These are phyloP conservation scores for Formicarius rufipectus DNA, from an alignment of 2,113 vertebrate species.

Conservation along the genomic window DNA sequence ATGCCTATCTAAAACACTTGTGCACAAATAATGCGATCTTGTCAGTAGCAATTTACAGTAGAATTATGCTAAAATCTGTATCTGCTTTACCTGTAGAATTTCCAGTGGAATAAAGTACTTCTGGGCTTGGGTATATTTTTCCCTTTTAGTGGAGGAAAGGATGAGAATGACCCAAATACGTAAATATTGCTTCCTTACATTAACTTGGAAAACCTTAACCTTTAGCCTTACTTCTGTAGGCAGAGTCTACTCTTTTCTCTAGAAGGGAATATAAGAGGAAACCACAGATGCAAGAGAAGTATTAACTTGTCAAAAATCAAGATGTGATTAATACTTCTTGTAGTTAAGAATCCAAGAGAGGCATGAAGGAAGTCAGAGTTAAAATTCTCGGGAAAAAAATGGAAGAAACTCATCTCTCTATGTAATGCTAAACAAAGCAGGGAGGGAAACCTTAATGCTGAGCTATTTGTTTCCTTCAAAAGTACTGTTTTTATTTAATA, in stretches of 20 bases:
- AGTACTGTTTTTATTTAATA: neutral
- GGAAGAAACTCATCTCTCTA: fast-evolving
- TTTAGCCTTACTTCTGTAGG: neutral
- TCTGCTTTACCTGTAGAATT: neutral
- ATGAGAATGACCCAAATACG: neutral
- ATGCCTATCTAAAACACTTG: neutral
- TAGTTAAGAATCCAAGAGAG: neutral
- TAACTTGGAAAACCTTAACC: neutral
- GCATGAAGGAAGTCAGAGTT: neutral
- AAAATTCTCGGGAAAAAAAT: neutral
- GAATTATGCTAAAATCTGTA: neutral
- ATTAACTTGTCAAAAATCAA: neutral
- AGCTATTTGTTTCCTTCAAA: neutral
- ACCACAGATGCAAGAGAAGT: neutral
- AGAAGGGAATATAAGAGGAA: neutral
- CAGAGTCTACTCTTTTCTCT: neutral
- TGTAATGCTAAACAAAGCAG: neutral
- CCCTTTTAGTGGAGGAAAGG: neutral
- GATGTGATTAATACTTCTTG: neutral
- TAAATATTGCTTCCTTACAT: neutral
- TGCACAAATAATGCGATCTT: neutral
- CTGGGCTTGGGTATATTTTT: neutral
- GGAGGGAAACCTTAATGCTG: neutral
- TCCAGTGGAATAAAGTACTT: neutral
- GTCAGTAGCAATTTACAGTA: neutral